Base-by-base conservation (phyloP, 2,113 vertebrate species). In the Takifugu flavidus region DNA sequence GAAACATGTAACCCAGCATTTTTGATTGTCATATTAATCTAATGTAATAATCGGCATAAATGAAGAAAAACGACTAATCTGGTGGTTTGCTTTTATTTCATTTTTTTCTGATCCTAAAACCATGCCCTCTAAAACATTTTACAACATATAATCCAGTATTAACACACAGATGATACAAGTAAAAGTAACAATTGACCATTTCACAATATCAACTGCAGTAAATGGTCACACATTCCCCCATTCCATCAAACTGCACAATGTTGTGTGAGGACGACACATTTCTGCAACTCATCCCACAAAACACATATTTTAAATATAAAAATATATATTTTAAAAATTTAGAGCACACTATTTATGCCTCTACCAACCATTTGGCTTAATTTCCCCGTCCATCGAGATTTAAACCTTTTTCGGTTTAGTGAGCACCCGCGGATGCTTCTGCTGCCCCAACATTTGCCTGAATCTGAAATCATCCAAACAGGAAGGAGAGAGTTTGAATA, bases 91-190 rank as follows among this genome's bases (percentile, higher is more conserved):
- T 58, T 70, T 53, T 43, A 13, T 60, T 66, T 46, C 29, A 47
- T 3, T 58, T 2, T 49, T 68, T 70, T 83, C 81, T 82, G 52
- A 72, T 80, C 79, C 74, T 62, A 65, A 86, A 82, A 81, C 86
- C 87, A 69, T 72, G 68, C 80, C 89, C 87, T 64, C 14, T 49
- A 62, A 78, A 67, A 81, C 25, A 59, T 72, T 56, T 65, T 12
- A 82, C 62, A 77, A 62, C 70, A 68, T n/a, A 25, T 62, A 68
- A 78, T 62, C 60, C 80, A 80, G 85, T 74, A 82, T 71, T 59
- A 79, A 82, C 53, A 82, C n/a, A 52, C 5, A 77, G 11, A 63
- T 31, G n/a, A 66, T 73, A 42, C 25, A 27, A 57, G 8, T n/a
- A 51, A 49, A 8, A 29, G 10, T 53, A 53, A 62, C 62, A 67